Evolutionary conservation across 2,888 invertebrate genomes (phyloP).

Genomic region (Dryobota labecula): DNA sequence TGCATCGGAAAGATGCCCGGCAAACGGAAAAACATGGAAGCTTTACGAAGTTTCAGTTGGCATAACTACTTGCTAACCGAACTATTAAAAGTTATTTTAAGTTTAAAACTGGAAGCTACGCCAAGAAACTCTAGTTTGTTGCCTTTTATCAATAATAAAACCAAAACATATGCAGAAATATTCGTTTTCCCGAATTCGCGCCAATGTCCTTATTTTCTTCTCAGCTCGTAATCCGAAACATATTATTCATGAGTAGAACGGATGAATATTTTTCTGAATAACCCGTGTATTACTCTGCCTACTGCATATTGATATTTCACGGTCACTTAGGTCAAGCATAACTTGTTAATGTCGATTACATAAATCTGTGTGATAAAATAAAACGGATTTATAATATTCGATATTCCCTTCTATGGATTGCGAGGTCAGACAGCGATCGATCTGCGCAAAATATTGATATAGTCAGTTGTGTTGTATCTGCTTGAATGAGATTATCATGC

Average conservation of each 20-base stretch:
- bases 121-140: slow-evolving; percentile 16
- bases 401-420: slow-evolving; percentile 14
- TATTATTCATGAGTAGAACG: slow-evolving; percentile 34
- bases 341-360: slow-evolving; percentile 7
- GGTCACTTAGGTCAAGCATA: slow-evolving; percentile 21
- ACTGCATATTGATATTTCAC: slow-evolving; percentile 33
- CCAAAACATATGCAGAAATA: slow-evolving; percentile 30
- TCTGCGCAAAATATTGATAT: slow-evolving; percentile 23
- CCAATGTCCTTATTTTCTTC: slow-evolving; percentile 42
- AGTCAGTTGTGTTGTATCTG: not conserved
- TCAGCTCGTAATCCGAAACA: slow-evolving; percentile 27
- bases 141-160: slow-evolving; percentile 17
- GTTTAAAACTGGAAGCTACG: slow-evolving; percentile 23
- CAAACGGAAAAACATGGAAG: slow-evolving; percentile 10
- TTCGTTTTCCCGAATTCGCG: slow-evolving; percentile 21
- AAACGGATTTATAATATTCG: slow-evolving; percentile 32
- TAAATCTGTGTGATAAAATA: slow-evolving; percentile 29
- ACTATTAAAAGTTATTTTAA: slow-evolving; percentile 33
- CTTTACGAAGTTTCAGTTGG: slow-evolving; percentile 35
- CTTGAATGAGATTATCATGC: slow-evolving; percentile 6
- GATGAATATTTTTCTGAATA: slow-evolving; percentile 43
- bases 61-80: slow-evolving; percentile 12
- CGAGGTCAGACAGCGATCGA: slow-evolving; percentile 27
- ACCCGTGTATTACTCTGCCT: slow-evolving; percentile 4
- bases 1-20: not conserved